phyloP scores from a whole-genome alignment of 1,140 invertebrate genomes.

The Drosophila kepulauana region DNA sequence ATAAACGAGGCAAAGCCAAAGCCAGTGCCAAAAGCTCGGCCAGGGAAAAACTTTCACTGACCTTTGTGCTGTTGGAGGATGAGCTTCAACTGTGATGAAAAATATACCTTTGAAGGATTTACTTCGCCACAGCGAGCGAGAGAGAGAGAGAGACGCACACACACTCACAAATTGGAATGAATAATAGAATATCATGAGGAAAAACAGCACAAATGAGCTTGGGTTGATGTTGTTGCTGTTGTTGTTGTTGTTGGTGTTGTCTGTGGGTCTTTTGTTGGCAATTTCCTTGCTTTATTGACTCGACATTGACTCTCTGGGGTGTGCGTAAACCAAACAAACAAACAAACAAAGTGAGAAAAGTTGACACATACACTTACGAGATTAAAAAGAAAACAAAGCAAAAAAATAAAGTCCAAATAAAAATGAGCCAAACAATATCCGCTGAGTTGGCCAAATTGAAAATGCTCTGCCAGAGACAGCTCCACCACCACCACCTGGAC shows the following conservation, averaged over 20 bases:
- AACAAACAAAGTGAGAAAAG: constrained; percentile 67
- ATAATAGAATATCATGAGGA: constrained; percentile 77
- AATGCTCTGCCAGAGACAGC: constrained; percentile 34
- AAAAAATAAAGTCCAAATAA: constrained; percentile 4
- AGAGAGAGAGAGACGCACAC: constrained; percentile 5
- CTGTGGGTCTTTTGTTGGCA: constrained; percentile 64
- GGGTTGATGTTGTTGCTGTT: constrained; percentile 24
- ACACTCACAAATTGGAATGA: constrained; percentile 68
- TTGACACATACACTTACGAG: constrained; percentile 81
- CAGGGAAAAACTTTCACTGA: constrained; percentile 73
- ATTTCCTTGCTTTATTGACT: constrained; percentile 56
- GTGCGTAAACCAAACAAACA: constrained; percentile 60
- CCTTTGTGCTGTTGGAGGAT: constrained; percentile 42
- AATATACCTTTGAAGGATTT: constrained; percentile 72
- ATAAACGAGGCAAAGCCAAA: constrained; percentile 64
- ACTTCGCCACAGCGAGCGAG: background rate
- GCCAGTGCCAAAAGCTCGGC: constrained; percentile 13
- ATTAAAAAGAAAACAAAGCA: constrained; percentile 63
- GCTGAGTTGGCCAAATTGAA: constrained; percentile 59
- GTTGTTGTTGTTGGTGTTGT: constrained; percentile 39
- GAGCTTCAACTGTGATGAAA: constrained; percentile 61
- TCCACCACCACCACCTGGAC: constrained; percentile 35
- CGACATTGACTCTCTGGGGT: constrained; percentile 66
- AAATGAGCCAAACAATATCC: constrained; percentile 29
- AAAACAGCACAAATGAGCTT: constrained; percentile 76